Conservation (phyloP, 2,113 vertebrate genomes). For the Caranx ignobilis region DNA sequence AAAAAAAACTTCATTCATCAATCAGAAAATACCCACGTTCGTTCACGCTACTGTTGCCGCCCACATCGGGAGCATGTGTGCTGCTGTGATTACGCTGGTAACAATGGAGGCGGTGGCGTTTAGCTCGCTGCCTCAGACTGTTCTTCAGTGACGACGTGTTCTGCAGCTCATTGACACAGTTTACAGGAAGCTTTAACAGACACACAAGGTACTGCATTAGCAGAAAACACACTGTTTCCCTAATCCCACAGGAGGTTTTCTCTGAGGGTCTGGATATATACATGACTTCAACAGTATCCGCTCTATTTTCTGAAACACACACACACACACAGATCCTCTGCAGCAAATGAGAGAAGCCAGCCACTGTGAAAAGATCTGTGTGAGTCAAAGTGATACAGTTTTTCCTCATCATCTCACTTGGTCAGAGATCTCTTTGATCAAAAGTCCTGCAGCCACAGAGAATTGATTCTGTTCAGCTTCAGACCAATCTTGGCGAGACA, state of each 20-base stretch:
- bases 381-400: slow-evolving; percentile 10
- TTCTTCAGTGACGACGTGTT: neutral
- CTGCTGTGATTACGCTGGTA: neutral
- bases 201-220: neutral
- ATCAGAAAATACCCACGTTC: neutral
- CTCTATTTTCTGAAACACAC: neutral
- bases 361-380: slow-evolving; percentile 12
- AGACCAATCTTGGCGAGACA: neutral
- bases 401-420: slow-evolving; percentile 21
- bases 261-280: neutral
- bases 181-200: neutral
- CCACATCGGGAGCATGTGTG: neutral
- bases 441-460: slow-evolving; percentile 6
- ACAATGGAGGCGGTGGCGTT: neutral
- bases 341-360: slow-evolving; percentile 11
- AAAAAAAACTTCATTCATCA: neutral
- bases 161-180: neutral
- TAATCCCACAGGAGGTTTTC: slow-evolving; percentile 3
- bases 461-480: neutral
- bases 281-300: neutral
- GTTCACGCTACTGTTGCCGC: neutral
- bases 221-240: neutral
- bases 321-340: slow-evolving; percentile 2
- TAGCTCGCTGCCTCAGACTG: neutral
- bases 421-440: slow-evolving; percentile 15